Percentiles rank a stretch among this genome's conserved stretches.
Conservation (phyloP, 2,888 invertebrate species). For the Xestoiulus laeticollis region DNA sequence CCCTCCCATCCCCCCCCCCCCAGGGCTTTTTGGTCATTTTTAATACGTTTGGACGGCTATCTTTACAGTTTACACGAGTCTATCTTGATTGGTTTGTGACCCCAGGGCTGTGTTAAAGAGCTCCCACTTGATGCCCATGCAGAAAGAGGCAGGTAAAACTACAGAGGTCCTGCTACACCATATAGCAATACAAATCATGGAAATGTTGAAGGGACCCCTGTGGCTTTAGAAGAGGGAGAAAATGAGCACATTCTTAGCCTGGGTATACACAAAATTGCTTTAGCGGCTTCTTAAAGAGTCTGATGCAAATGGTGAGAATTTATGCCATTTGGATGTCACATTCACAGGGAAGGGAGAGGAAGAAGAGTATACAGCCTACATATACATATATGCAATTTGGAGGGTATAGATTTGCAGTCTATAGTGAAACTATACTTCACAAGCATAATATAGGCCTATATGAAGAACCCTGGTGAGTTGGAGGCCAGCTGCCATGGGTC, state of each 20-base stretch:
- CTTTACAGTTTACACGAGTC: conserved; percentile 44
- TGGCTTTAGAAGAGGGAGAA: conserved; percentile 39
- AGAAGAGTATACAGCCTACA: not conserved
- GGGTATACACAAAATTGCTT: conserved; percentile 1
- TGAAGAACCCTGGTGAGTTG: no score
- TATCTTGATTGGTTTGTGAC: conserved; percentile 45
- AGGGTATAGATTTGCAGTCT: no score
- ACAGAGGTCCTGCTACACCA: conserved; percentile 40
- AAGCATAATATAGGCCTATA: no score
- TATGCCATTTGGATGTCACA: conserved; percentile 10
- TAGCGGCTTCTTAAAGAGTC: conserved; percentile 38
- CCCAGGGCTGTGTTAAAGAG: not conserved
- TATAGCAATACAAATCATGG: conserved; percentile 44
- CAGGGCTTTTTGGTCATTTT: conserved; percentile 45
- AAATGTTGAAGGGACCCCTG: conserved; percentile 39
- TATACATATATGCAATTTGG: no score
- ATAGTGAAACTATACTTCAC: no score
- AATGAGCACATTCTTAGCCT: conserved; percentile 33
- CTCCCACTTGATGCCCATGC: not conserved
- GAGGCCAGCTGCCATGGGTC: no score
- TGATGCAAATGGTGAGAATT: conserved; percentile 28
- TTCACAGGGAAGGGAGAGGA: not conserved
- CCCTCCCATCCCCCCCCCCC: not conserved
- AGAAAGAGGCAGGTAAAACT: conserved; percentile 44
- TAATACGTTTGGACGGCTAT: conserved; percentile 45